A percentile compares a stretch with the other conserved stretches of the same genome.
Evolutionary conservation across 2,888 invertebrate species (phyloP).

Genomic region (Eristalis arbustorum): DNA sequence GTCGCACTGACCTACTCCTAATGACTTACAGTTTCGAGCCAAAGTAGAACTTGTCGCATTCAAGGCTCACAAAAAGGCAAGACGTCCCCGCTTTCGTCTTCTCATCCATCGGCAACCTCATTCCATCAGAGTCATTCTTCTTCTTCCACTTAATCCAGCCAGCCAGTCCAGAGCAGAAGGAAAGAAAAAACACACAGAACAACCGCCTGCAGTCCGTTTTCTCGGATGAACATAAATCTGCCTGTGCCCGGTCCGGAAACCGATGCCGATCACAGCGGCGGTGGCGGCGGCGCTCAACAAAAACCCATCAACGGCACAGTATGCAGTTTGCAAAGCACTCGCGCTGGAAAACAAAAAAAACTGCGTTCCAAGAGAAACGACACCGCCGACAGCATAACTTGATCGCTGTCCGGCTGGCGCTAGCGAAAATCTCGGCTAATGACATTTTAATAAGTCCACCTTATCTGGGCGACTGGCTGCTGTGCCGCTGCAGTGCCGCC

Average conservation of each 20-base stretch:
- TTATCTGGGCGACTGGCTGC: slow-evolving; percentile 49
- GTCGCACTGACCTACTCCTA: background rate
- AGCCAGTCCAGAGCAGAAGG: background rate
- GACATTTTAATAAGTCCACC: slow-evolving; percentile 69
- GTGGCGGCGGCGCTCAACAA: background rate
- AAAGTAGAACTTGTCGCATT: background rate
- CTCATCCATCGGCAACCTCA: slow-evolving; percentile 33
- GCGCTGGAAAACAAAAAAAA: background rate
- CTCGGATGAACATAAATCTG: slow-evolving; percentile 52
- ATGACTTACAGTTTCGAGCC: background rate
- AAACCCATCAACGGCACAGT: slow-evolving; percentile 1
- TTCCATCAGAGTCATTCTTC: background rate
- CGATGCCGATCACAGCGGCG: background rate
- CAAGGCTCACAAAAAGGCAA: background rate
- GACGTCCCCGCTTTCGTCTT: slow-evolving; percentile 24
- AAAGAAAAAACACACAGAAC: background rate
- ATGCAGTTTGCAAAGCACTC: slow-evolving; percentile 47
- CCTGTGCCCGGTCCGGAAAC: slow-evolving; percentile 44
- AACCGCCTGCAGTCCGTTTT: slow-evolving; percentile 21
- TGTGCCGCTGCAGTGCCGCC: slow-evolving; percentile 15
- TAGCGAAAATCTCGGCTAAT: slow-evolving; percentile 68
- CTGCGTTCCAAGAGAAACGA: slow-evolving; percentile 56
- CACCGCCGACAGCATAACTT: slow-evolving; percentile 48
- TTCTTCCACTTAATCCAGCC: slow-evolving; percentile 3
- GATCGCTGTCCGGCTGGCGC: slow-evolving; percentile 48